Evolutionary conservation across 1,140 invertebrate species (phyloP), one percentile per base, ranked within the genome.

Genomic region (Drosophila bifasciata): DNA sequence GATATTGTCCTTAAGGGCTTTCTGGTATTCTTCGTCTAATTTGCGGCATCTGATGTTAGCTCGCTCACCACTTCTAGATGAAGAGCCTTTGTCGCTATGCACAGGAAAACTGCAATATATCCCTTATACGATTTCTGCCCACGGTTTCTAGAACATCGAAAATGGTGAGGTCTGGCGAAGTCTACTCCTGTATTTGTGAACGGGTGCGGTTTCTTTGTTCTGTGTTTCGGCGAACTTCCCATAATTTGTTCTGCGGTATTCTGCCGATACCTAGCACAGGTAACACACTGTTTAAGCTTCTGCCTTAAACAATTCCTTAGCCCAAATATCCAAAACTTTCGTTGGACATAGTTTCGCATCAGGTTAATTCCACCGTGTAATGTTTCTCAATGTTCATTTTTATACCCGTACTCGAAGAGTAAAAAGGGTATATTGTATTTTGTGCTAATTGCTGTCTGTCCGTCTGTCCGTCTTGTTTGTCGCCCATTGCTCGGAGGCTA

Each of bases 91-190:
- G 23, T 25, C 23, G 6, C 23, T 1, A 25, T 25, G 23, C 6
- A 56, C 52, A 21, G n/a, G n/a, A n/a, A n/a, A n/a, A n/a, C n/a
- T n/a, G 40, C 52, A 56, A 56, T 16, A 11, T 56, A 45, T 19
- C 11, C 9, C 4, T 25, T 43, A 13, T 21, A 53, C 3, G 32
- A 21, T 25, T 53, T 53, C 23, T n/a, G n/a, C n/a, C n/a, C n/a
- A n/a, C n/a, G n/a, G n/a, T n/a, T n/a, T n/a, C n/a, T n/a, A n/a
- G n/a, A n/a, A n/a, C n/a, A n/a, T n/a, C n/a, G n/a, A n/a, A n/a
- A n/a, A n/a, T n/a, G n/a, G n/a, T n/a, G n/a, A 19, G 23, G 13
- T 56, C 41, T 11, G 15, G 23, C 5, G 15, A 45, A 36, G n/a
- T 17, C 25, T 49, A 11, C n/a, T 8, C 21, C 21, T n/a, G 45